Percentiles rank a stretch among this genome's conserved stretches.
phyloP scores from a whole-genome alignment of 2,113 vertebrate genomes.

The Patagioenas fasciata region DNA sequence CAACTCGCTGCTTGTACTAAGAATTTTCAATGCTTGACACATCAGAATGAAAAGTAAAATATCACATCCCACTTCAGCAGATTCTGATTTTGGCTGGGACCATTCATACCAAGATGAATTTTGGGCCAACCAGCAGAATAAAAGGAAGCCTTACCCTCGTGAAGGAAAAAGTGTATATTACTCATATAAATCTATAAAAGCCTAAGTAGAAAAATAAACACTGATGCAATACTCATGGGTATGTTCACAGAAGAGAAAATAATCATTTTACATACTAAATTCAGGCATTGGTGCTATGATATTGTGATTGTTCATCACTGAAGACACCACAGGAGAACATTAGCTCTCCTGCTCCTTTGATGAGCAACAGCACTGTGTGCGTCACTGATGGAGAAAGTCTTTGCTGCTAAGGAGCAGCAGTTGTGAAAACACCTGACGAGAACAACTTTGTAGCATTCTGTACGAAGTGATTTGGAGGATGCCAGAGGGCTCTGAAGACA shows the following conservation, averaged over 20 bases:
- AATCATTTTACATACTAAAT: background rate
- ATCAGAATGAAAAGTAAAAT: background rate
- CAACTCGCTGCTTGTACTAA: background rate
- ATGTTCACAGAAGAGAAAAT: background rate
- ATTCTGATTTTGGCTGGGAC: background rate
- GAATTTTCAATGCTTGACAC: background rate
- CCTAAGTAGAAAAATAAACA: constrained; percentile 1
- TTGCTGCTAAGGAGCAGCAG: background rate
- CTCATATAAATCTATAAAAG: background rate
- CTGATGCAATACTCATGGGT: background rate
- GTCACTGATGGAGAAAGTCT: background rate
- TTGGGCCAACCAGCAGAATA: background rate
- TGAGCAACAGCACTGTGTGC: background rate
- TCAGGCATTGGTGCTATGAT: fast-evolving
- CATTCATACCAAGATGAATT: background rate
- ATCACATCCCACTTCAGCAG: background rate
- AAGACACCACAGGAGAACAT: background rate
- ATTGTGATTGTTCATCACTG: background rate
- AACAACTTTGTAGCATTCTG: background rate
- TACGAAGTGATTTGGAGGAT: background rate
- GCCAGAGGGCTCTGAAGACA: background rate
- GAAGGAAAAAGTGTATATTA: background rate
- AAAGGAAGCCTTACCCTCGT: background rate
- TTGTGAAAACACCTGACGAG: background rate
- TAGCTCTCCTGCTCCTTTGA: background rate